Percentiles rank a stretch among this genome's conserved stretches.
Evolutionary conservation across 2,888 invertebrate species (phyloP).

Genomic region (Sthenelais limicola): DNA sequence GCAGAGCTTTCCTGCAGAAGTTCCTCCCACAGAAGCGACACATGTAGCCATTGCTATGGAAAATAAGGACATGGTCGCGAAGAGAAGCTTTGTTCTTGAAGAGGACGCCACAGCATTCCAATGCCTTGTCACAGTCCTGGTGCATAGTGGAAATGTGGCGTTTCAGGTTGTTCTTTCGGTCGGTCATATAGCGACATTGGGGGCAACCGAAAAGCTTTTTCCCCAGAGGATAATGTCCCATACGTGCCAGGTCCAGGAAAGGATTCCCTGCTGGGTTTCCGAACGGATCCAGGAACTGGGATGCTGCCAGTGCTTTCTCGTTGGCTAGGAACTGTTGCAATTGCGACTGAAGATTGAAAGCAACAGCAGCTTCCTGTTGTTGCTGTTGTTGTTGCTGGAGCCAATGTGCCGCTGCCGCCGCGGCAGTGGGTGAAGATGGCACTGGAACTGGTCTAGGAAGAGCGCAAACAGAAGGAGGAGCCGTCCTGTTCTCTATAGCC

Average conservation of each 20-base stretch:
- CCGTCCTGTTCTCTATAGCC: conserved; percentile 1
- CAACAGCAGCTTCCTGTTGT: conserved; percentile 6
- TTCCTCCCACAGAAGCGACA: conserved; percentile 70
- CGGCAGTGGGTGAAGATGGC: not conserved
- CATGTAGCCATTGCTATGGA: conserved; percentile 71
- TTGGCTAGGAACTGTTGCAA: conserved; percentile 22
- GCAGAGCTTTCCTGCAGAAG: conserved; percentile 72
- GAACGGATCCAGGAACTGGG: conserved; percentile 15
- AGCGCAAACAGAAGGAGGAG: conserved; percentile 2
- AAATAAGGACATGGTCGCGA: conserved; percentile 68
- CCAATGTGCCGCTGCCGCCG: conserved; percentile 12
- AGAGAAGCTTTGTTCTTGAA: conserved; percentile 71
- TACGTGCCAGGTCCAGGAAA: conserved; percentile 11
- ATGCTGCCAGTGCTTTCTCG: conserved; percentile 13
- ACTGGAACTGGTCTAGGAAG: conserved; percentile 26
- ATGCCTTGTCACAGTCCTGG: conserved; percentile 59
- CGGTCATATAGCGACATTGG: conserved; percentile 67
- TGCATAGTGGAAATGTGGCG: conserved; percentile 73
- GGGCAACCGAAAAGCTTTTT: conserved; percentile 61
- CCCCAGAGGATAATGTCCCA: conserved; percentile 34
- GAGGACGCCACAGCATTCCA: conserved; percentile 69
- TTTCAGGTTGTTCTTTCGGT: conserved; percentile 72
- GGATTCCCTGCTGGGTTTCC: conserved; percentile 23
- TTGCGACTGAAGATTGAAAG: conserved; percentile 20
- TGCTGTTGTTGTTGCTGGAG: conserved; percentile 10